phyloP scores from a whole-genome alignment of 1,140 invertebrate species.

The Vanessa tameamea region DNA sequence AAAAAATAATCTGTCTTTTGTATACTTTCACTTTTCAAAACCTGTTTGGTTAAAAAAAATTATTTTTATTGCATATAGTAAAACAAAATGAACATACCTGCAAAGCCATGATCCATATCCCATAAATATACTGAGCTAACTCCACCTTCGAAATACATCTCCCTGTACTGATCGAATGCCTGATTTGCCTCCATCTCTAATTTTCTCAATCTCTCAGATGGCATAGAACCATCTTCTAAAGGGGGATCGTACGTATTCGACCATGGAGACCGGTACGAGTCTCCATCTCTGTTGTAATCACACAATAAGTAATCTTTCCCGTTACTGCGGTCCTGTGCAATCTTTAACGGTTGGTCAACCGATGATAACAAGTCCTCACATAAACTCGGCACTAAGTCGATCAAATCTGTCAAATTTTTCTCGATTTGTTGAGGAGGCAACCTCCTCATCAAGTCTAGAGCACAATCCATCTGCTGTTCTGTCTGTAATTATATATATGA shows the following conservation, averaged over 20 bases:
- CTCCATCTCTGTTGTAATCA: conserved; percentile 99
- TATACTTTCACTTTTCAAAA: not conserved
- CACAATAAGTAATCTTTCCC: conserved; percentile 99
- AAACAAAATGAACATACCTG: conserved; percentile 80
- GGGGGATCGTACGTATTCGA: conserved; percentile 99
- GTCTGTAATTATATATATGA: conserved; percentile 84
- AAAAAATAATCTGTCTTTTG: not conserved
- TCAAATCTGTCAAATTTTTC: conserved; percentile 98
- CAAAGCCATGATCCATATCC: conserved; percentile 99
- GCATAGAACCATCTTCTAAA: conserved; percentile 98
- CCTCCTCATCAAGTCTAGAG: conserved; percentile 98
- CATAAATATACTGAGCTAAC: conserved; percentile 99
- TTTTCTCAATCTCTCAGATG: conserved; percentile 96
- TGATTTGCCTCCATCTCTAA: conserved; percentile 98
- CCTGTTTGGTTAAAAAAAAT: not conserved
- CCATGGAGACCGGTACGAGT: conserved; percentile 99
- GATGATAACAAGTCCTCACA: conserved; percentile 98
- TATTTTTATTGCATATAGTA: not conserved
- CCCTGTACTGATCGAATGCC: conserved; percentile 99
- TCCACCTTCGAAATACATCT: conserved; percentile 99
- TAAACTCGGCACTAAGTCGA: conserved; percentile 96
- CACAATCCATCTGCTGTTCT: conserved; percentile 99
- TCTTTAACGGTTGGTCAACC: conserved; percentile 99
- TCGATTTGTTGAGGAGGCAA: conserved; percentile 99
- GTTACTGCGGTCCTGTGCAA: conserved; percentile 95